Base-by-base conservation (phyloP, 2,888 invertebrate species). In the Drosophila mettleri region DNA sequence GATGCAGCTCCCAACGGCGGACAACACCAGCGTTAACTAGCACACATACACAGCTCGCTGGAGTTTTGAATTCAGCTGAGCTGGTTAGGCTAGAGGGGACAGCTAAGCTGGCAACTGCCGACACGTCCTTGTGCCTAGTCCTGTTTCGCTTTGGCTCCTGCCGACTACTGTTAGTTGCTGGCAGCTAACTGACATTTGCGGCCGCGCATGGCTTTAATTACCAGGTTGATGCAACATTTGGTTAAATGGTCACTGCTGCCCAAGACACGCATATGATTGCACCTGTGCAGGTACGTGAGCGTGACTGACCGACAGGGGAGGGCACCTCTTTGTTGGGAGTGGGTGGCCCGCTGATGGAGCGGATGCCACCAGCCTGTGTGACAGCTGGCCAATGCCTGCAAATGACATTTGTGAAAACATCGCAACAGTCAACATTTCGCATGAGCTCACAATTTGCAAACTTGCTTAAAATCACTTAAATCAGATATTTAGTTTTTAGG, bases 121-220 rank as follows among this genome's bases (percentile, higher is more conserved):
- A 48, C 64, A 59, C 52, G 68, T 59, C 31, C 52, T 57, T 55
- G 43, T 34, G 45, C 39, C 55, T 22, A 48, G 57, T 55, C 46
- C 53, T 31, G 48, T 49, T 55, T 31, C 31, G 18, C 16, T 45
- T 27, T 45, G 45, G 45, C 27, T 52, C 63, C 55, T 51, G 18
- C 45, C 18, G 45, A n/a, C 16, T 52, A 60, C 59, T 54, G 27
- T 43, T 63, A n/a, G 34, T 51, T 29, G 55, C 38, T 74, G 65
- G n/a, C 70, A 74, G 57, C 54, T 52, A 69, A 65, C 74, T 77
- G 77, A 65, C 70, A 80, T 71, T 77, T 71, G 69, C 59, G 67
- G 65, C 24, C 34, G 57, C 57, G 66, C 68, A 83, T 73, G 54
- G 43, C 80, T 83, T 83, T 83, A 83, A 86, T 83, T 83, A 83